These are phyloP conservation scores for Drosophila dives DNA, from an alignment of 2,888 invertebrate genomes.

Conservation along the genomic window DNA sequence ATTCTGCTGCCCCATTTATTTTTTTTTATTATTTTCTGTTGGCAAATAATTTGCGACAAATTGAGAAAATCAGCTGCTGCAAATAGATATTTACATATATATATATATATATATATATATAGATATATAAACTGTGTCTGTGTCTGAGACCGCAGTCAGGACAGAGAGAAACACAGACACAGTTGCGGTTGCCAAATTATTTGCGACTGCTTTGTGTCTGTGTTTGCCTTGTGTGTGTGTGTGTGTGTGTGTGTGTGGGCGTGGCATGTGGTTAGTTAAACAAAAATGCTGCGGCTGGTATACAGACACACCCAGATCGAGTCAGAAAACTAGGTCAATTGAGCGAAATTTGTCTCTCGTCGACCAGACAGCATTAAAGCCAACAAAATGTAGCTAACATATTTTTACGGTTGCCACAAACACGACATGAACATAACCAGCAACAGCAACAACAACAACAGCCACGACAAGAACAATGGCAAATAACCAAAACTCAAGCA, in stretches of 20 bases:
- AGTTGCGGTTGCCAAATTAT: slow-evolving; percentile 68
- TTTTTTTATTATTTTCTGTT: slow-evolving; percentile 19
- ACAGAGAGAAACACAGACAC: slow-evolving; percentile 30
- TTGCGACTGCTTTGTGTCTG: slow-evolving; percentile 38
- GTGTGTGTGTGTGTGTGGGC: slow-evolving; percentile 40
- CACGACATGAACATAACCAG: slow-evolving; percentile 32
- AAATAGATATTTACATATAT: slow-evolving; percentile 19
- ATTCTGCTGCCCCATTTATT: slow-evolving; percentile 27
- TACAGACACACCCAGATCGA: slow-evolving; percentile 18
- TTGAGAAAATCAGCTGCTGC: slow-evolving; percentile 29
- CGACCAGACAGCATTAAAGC: slow-evolving; percentile 42
- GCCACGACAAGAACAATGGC: slow-evolving; percentile 15
- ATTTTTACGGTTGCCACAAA: slow-evolving; percentile 33
- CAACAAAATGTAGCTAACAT: slow-evolving; percentile 34
- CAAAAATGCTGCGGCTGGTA: slow-evolving; percentile 56
- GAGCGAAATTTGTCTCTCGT: slow-evolving; percentile 25
- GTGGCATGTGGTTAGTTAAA: slow-evolving; percentile 74
- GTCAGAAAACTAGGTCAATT: slow-evolving; percentile 58
- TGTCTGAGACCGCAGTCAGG: slow-evolving; percentile 30
- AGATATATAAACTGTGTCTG: not conserved
- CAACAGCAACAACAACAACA: slow-evolving; percentile 4
- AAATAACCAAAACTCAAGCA: slow-evolving; percentile 28
- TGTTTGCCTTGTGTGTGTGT: slow-evolving; percentile 14
- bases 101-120: not conserved
- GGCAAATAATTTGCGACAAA: slow-evolving; percentile 42